Conservation (phyloP, 2,888 invertebrate species). For the Agelastica alni region DNA sequence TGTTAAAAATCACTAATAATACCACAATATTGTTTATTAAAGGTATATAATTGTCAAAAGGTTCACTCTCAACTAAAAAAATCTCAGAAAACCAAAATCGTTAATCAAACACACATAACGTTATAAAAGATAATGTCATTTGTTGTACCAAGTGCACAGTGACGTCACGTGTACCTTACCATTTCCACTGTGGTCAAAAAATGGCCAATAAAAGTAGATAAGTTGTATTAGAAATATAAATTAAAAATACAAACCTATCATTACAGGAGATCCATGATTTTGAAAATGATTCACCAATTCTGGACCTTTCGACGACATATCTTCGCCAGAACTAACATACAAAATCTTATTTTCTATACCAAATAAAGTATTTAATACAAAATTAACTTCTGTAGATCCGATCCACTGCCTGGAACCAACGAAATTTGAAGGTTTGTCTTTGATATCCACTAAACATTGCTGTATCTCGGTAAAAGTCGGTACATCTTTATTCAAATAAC, state of each 20-base stretch:
- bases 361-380: conserved; percentile 81
- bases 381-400: conserved; percentile 96
- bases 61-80: too few species aligned
- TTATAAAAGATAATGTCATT: too few species aligned
- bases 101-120: too few species aligned
- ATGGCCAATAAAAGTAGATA: too few species aligned
- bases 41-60: too few species aligned
- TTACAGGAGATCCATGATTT: conserved; percentile 92
- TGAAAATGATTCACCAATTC: conserved; percentile 90
- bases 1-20: too few species aligned
- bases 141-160: too few species aligned
- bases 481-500: conserved; percentile 74
- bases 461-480: conserved; percentile 89
- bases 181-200: too few species aligned
- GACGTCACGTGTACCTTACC: too few species aligned
- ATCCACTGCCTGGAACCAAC: conserved; percentile 95
- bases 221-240: too few species aligned
- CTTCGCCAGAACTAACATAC: conserved; percentile 82
- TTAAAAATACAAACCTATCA: conserved; percentile 80
- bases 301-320: conserved; percentile 76
- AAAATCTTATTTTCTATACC: conserved; percentile 80
- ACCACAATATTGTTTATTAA: too few species aligned
- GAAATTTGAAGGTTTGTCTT: conserved; percentile 88
- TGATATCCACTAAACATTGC: conserved; percentile 89
- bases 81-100: too few species aligned